Conservation (phyloP, 2,797 vertebrate species). For the Nothura maculosa region DNA sequence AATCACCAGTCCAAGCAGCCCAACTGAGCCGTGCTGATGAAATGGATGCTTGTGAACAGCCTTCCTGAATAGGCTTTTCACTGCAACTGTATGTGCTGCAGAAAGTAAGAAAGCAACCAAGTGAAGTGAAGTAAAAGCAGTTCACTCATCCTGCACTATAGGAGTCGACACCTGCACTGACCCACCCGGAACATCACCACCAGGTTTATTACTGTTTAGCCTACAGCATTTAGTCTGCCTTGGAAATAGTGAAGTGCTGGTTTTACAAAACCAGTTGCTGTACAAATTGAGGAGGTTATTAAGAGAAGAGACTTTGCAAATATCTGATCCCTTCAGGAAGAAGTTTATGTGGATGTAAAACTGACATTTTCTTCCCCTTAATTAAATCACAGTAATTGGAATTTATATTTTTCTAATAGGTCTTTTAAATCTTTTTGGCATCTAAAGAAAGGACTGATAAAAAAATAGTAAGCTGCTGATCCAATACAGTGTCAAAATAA, state of each 20-base stretch:
- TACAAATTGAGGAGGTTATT: background rate
- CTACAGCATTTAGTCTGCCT: fast-evolving
- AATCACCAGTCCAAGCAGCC: background rate
- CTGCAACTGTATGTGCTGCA: background rate
- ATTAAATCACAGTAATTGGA: background rate
- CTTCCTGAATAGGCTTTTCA: background rate
- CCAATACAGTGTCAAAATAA: background rate
- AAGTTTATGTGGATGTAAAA: background rate
- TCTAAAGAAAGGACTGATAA: background rate
- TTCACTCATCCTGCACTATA: background rate
- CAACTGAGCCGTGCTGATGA: background rate
- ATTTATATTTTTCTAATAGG: background rate
- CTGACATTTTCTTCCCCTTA: background rate
- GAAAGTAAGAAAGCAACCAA: background rate
- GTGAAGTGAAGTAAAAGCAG: background rate
- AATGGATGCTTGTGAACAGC: background rate
- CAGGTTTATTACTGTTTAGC: background rate
- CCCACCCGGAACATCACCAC: fast-evolving
- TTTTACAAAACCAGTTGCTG: background rate
- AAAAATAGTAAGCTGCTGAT: background rate
- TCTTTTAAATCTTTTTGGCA: background rate
- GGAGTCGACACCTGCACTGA: background rate
- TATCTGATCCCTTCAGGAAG: background rate
- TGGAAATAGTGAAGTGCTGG: background rate
- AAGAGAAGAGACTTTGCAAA: background rate